phyloP scores from a whole-genome alignment of 2,797 vertebrate species.

The Emys orbicularis region DNA sequence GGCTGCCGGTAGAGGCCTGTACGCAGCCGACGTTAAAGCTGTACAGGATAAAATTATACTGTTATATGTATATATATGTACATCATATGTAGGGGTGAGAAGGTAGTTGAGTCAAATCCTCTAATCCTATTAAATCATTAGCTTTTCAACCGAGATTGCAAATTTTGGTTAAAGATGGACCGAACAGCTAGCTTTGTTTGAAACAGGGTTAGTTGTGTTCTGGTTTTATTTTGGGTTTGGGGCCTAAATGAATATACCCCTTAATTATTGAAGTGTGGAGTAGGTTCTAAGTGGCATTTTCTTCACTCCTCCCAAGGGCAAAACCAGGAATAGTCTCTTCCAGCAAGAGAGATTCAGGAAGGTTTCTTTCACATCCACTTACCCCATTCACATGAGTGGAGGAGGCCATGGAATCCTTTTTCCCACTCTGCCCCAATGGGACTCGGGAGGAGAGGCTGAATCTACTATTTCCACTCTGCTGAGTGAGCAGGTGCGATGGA shows the following conservation, averaged over 20 bases:
- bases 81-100: neutral
- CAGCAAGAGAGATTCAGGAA: neutral
- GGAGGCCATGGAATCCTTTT: neutral
- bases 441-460: neutral
- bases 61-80: neutral
- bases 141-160: neutral
- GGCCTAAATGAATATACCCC: neutral
- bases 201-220: neutral
- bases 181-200: neutral
- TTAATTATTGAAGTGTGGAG: neutral
- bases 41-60: neutral
- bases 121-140: neutral
- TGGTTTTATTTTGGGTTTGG: neutral
- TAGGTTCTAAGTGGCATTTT: neutral
- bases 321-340: neutral
- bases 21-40: neutral
- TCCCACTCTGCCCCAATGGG: fast-evolving
- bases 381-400: neutral
- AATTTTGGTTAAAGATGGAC: neutral
- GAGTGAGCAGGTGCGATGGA: neutral
- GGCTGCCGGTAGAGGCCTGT: too few relatives aligned
- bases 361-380: neutral
- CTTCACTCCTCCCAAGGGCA: neutral
- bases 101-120: neutral
- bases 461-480: neutral